phyloP scores from a whole-genome alignment of 2,797 vertebrate genomes.

The Halcyon badia region DNA sequence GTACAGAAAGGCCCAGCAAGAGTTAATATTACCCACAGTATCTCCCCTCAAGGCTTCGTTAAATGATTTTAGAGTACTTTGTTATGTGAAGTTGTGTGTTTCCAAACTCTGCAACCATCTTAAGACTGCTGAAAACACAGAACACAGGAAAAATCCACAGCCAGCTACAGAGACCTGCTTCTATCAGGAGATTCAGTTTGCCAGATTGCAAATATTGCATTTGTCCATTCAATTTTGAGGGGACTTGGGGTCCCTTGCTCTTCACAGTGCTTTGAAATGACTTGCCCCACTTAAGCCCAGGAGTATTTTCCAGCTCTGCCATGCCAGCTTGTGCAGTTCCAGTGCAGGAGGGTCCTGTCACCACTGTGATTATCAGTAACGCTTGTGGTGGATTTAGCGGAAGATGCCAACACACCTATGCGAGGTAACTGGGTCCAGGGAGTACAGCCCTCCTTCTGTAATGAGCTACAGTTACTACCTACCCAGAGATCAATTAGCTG shows the following conservation, averaged over 20 bases:
- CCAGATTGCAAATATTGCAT: neutral
- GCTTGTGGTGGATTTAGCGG: rapidly evolving
- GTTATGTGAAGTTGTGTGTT: neutral
- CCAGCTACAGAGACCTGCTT: neutral
- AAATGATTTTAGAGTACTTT: neutral
- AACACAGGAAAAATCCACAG: neutral
- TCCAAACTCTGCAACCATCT: neutral
- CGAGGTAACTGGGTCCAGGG: neutral
- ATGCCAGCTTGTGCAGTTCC: neutral
- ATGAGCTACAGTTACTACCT: neutral
- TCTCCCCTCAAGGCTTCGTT: neutral
- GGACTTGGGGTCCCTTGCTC: neutral
- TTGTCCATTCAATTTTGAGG: neutral
- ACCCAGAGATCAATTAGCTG: neutral
- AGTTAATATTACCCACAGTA: neutral
- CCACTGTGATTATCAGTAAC: rapidly evolving
- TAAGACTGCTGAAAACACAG: neutral
- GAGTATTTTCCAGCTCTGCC: neutral
- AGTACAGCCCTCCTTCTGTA: neutral
- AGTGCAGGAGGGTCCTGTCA: neutral
- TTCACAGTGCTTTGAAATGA: neutral
- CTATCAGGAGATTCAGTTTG: neutral
- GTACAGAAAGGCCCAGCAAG: neutral
- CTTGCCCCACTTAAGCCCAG: neutral
- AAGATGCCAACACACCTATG: rapidly evolving